Base-by-base conservation (phyloP, 2,888 invertebrate species). In the Xestia rhomboidea region DNA sequence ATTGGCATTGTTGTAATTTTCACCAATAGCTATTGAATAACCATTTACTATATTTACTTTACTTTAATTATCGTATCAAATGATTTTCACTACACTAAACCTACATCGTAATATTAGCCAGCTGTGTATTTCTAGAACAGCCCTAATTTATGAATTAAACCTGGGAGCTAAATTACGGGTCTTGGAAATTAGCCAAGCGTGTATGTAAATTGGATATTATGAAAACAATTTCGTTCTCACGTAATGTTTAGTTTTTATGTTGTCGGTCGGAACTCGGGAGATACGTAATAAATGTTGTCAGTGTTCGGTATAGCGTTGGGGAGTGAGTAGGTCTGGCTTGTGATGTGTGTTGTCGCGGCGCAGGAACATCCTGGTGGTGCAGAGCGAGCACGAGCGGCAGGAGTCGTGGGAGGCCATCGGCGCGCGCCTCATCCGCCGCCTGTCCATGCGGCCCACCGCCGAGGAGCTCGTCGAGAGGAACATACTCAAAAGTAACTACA, bases 381-480 rank as follows among this genome's bases (percentile, higher is more conserved):
- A 99, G 95, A 98, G 98, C 90, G 99, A 99, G 92, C 98, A 98
- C 97, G 99, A 99, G 96, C 97, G 99, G 88, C 98, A 98, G 93
- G 98, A 99, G 96, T 98, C 98, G 91, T 99, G 99, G 97, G 99
- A 99, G 95, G 99, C 99, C 81, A 99, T 99, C 92, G 99, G 99
- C 74, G 99, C 99, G 87, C 98, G 99, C 90, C 97, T 99, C 89
- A 99, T 99, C 92, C 98, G 99, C 94, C 98, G 99, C 91, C 97
- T 99, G 92, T 99, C 99, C 95, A 99, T 99, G 98, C 97, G 99
- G 92, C 99, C 99, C 89, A 99, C 99, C 68, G 98, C 99, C 86
- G 99, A 99, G 95, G 99, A 99, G 96, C 97, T 99, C 87, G 99
- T 99, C 94, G 99, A 99, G 95, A 98, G 99, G 91, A 99, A 99